A percentile compares a stretch with the other conserved stretches of the same genome.
Conservation (phyloP, 2,888 invertebrate genomes). For the Apamea monoglypha region DNA sequence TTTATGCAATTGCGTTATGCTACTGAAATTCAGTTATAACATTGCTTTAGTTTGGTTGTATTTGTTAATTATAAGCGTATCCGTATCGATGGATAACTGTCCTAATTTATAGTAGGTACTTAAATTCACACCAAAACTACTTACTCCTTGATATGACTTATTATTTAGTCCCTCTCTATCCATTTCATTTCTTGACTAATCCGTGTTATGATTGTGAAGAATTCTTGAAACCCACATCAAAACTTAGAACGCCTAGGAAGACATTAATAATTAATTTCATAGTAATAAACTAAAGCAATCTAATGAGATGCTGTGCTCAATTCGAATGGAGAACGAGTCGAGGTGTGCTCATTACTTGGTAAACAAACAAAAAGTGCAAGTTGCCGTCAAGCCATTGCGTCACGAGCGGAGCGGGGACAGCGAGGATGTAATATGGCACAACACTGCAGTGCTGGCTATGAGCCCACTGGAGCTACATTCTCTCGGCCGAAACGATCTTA, state of each 20-base stretch:
- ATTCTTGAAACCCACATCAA: neutral
- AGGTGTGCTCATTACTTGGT: slow-evolving; percentile 70
- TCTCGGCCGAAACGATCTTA: slow-evolving; percentile 80
- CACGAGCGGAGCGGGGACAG: slow-evolving; percentile 73
- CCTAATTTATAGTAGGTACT: neutral
- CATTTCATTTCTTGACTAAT: neutral
- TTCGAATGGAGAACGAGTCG: slow-evolving; percentile 63
- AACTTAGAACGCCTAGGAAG: neutral
- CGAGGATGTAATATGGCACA: slow-evolving; percentile 74
- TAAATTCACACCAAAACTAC: neutral
- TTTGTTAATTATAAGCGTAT: slow-evolving; percentile 5
- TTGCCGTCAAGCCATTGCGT: slow-evolving; percentile 76
- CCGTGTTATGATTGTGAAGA: neutral
- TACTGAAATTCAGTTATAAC: slow-evolving; percentile 24
- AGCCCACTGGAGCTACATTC: slow-evolving; percentile 78
- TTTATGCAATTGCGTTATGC: slow-evolving; percentile 17
- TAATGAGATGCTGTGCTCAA: slow-evolving; percentile 69
- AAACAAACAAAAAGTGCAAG: slow-evolving; percentile 79
- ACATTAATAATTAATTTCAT: slow-evolving; percentile 11
- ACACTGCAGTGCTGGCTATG: slow-evolving; percentile 70
- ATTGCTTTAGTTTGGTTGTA: neutral
- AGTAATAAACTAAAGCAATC: slow-evolving; percentile 43
- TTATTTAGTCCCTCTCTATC: neutral
- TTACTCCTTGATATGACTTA: neutral
- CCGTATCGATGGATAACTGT: neutral